Conservation (phyloP, 2,888 invertebrate species). For the Masnerella sp. region DNA sequence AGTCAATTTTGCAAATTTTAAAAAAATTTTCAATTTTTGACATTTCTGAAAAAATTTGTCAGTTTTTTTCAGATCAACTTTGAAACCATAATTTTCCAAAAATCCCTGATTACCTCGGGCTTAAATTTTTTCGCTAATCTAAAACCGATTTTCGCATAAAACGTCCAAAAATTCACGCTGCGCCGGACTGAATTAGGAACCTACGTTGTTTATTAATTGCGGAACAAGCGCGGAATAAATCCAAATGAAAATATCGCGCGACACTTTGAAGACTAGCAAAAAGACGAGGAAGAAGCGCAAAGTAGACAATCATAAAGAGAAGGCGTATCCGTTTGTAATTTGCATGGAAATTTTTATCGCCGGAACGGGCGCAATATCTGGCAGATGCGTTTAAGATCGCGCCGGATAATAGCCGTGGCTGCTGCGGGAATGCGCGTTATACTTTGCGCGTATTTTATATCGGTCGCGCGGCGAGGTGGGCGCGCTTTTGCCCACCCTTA, state of each 20-base stretch:
- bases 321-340: constrained; percentile 73
- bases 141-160: too few species aligned
- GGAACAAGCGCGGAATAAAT: constrained; percentile 32
- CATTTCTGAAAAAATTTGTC: too few species aligned
- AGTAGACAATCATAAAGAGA: constrained; percentile 62
- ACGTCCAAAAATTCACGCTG: too few species aligned
- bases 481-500: constrained; percentile 67
- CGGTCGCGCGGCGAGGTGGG: constrained; percentile 62
- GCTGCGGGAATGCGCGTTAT: constrained; percentile 64
- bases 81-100: too few species aligned
- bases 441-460: constrained; percentile 62
- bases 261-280: constrained; percentile 36
- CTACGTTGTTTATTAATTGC: not conserved
- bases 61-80: too few species aligned
- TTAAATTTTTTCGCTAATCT: too few species aligned
- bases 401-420: constrained; percentile 70
- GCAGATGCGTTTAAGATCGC: constrained; percentile 74
- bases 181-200: too few species aligned
- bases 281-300: constrained; percentile 41
- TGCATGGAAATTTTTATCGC: constrained; percentile 76
- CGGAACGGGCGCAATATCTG: constrained; percentile 70
- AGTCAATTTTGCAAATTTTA: too few species aligned
- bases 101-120: too few species aligned
- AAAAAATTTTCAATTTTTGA: too few species aligned
- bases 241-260: constrained; percentile 49